Evolutionary conservation across 1,140 invertebrate genomes (phyloP).

Genomic region (Zaprionus gabonicus): DNA sequence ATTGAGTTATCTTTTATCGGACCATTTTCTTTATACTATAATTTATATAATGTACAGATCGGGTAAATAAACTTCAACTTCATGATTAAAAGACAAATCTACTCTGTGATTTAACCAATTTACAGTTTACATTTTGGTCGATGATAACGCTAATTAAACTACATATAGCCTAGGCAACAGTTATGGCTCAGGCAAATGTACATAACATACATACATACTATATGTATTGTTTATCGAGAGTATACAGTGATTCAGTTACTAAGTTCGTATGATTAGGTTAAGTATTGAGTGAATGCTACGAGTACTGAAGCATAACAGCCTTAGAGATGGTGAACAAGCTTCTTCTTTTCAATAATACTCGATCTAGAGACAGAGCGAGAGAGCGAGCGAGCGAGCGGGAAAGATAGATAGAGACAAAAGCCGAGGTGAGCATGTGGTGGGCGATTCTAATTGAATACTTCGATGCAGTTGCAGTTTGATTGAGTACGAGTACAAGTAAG

Average conservation of each 20-base stretch:
- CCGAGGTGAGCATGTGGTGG: slow-evolving; percentile 13
- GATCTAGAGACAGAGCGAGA: background rate
- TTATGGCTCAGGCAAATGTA: slow-evolving; percentile 20
- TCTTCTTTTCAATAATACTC: background rate
- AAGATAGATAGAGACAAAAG: slow-evolving; percentile 10
- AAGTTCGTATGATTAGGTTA: background rate
- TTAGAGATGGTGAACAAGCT: slow-evolving; percentile 9
- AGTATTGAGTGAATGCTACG: slow-evolving; percentile 8
- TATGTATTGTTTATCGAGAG: background rate
- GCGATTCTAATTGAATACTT: slow-evolving; percentile 25
- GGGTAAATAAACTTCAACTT: background rate
- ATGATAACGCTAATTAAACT: background rate
- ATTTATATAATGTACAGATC: background rate
- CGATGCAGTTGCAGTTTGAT: slow-evolving; percentile 32
- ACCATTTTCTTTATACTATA: background rate
- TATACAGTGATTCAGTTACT: background rate
- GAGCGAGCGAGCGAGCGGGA: slow-evolving; percentile 6
- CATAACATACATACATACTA: background rate
- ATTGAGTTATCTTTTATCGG: background rate
- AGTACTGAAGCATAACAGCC: slow-evolving; percentile 5
- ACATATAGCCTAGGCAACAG: slow-evolving; percentile 18
- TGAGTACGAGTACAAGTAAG: background rate
- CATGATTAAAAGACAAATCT: background rate
- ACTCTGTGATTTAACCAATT: background rate
- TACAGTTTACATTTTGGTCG: background rate